Base-by-base conservation (phyloP, 2,113 vertebrate species). In the Chloebia gouldiae region DNA sequence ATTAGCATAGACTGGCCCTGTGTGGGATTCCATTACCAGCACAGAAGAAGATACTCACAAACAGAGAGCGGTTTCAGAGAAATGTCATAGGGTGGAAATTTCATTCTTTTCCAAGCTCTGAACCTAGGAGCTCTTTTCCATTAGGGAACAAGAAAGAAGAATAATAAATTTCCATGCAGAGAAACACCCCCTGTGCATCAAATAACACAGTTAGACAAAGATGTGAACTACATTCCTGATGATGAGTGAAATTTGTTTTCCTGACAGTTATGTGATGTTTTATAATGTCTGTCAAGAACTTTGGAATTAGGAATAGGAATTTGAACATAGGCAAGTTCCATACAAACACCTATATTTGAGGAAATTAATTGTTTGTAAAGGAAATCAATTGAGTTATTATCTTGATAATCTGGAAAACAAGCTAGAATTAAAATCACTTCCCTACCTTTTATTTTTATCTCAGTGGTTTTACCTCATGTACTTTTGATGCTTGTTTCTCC, bases 21-120 rank as follows among this genome's bases (percentile, higher is more conserved):
- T 76, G 70, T 21, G 73, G 54, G 78, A 82, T 95, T 84, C 61
- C 71, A 70, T 94, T 92, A 63, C 77, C 70, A 93, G 77, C 51
- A 85, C n/a, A 85, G 49, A 72, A 81, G 44, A 69, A 90, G 56
- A 87, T n/a, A 72, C 24, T 91, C 69, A 50, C 33, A 66, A 17
- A 24, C 15, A 0, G 0, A 66, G 30, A 72, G 33, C 14, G 7
- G 28, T 86, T 93, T 95, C 80, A 69, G 76, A 82, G 64, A 94
- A 95, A 84, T 37, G 19, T 33, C 70, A 39, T 19, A 23, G 33
- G 6, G 16, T 69, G 83, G 92, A 95, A 95, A 92, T 79, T 95
- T 60, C 82, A 63, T 82, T 93, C 45, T 21, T 28, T 76, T 60
- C 42, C 49, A 35, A 84, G 31, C 64, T 70, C 56, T 81, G 45